These are phyloP conservation scores for Labeo calbasu DNA, from an alignment of 2,797 vertebrate species.

Conservation along the genomic window DNA sequence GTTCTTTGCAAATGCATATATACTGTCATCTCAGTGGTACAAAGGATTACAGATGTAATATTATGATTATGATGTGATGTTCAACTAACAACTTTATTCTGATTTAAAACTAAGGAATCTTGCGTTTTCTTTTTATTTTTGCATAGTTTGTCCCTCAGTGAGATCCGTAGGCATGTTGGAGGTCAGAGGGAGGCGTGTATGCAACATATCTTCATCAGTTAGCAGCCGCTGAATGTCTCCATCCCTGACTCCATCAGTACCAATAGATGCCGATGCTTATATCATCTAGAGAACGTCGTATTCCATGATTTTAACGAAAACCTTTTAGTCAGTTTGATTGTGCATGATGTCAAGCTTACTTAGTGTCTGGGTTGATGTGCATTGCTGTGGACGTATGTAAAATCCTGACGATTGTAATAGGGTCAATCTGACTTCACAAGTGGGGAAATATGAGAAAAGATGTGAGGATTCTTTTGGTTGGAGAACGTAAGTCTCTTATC, in stretches of 20 bases:
- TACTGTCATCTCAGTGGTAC: background rate
- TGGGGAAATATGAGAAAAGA: constrained; percentile 88
- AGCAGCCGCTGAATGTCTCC: background rate
- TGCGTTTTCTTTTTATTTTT: background rate
- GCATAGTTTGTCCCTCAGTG: constrained; percentile 66
- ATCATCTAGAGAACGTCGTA: background rate
- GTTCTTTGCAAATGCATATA: background rate
- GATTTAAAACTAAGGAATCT: background rate
- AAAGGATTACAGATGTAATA: background rate
- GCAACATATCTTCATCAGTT: constrained; percentile 6
- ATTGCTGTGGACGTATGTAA: background rate
- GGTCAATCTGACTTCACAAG: background rate
- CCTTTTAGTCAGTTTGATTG: background rate
- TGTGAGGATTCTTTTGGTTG: constrained; percentile 92
- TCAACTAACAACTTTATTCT: background rate
- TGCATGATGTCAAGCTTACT: background rate
- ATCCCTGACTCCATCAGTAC: constrained; percentile 47
- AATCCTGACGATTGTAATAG: background rate
- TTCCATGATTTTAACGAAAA: background rate
- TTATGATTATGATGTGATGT: background rate
- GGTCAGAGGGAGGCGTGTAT: constrained; percentile 66
- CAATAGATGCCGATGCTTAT: background rate
- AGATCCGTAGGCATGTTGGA: constrained; percentile 50
- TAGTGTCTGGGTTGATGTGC: background rate
- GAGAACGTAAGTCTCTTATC: constrained; percentile 87